Base-by-base conservation (phyloP, 92 coral and sea anemone species). In the Metridium senile region DNA sequence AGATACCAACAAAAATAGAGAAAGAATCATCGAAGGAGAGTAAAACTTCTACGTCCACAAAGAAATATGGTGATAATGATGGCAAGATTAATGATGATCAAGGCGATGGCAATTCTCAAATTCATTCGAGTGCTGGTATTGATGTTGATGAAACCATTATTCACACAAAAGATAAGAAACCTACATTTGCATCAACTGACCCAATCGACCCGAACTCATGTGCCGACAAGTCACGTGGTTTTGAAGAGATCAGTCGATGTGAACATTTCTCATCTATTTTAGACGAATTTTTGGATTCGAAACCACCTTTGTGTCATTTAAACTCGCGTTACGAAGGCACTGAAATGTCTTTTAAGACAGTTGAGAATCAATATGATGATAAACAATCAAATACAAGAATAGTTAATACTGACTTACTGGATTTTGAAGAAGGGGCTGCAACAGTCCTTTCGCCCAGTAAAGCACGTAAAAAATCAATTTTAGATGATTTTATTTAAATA, bases 401-500 rank as follows among this genome's bases (percentile, higher is more conserved):
- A 1, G 8, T 1, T 17, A 22, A n/a, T 18, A 58, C 52, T 58
- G 64, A 58, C 4, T 18, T 10, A 32, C 32, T 17, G 4, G 34
- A 19, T 70, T 70, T 70, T 22, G 26, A 39, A 2, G 53, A 1
- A 18, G 11, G 9, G 23, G 53, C 23, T 33, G 65, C 30, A 68
- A 68, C 30, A 34, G 29, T 31, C 9, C 13, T 49, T 19, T 22
- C 9, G 21, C 53, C 9, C 52, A 23, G 33, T 17, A 33, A 27
- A 0, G 22, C 17, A 25, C n/a, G 16, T 3, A 58, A 35, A n/a
- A 54, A 52, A n/a, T 57, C 67, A 9, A 73, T 73, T 58, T 13
- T 73, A 26, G 78, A 73, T 62, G 78, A 73, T 73, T 73, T 73
- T 58, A 73, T 73, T 33, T 73, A 73, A 20, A n/a, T 20, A 54